Base-by-base conservation (phyloP, 2,888 invertebrate species). In the Argyra leucocephala region DNA sequence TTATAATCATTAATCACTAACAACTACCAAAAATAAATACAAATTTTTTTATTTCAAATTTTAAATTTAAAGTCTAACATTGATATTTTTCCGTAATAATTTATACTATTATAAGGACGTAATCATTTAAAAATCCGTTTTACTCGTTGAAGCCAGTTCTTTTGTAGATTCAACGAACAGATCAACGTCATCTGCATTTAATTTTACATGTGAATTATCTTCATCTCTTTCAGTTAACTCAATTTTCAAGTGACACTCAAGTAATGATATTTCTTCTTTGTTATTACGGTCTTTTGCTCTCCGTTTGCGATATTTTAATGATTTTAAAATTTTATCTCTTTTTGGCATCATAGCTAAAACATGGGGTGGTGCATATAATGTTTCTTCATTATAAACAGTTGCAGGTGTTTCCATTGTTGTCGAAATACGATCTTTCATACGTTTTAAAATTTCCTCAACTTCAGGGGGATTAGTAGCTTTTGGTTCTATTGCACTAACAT, bases 401-500 rank as follows among this genome's bases (percentile, higher is more conserved):
- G 61, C 18, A 10, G 61, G 61, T 7, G 26, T 26, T 26, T 61
- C 61, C 21, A 21, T 61, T 24, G 61, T 61, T 21, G n/a, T 31
- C n/a, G 24, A 61, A 10, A 61, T 61, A n/a, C 24, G 24, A 21
- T 61, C 24, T 61, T 61, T 61, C 61, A 61, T 61, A n/a, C 61
- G 24, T 21, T 61, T 26, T n/a, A 61, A 3, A n/a, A 61, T 21
- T 61, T 61, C 61, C 5, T 26, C 61, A 61, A 61, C 24, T 61
- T 61, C 31, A 2, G 61, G 61, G 26, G 61, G 61, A 61, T 61
- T 18, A 21, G 24, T 21, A 21, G 18, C 31, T 61, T 61, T 24
- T 21, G 61, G 61, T 18, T 59, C 23, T 10, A 61, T 21, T 61
- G 24, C 61, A 61, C 61, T 21, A 18, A 21, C 31, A 31, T 61